A percentile compares a stretch with the other conserved stretches of the same genome.
Conservation (phyloP, 2,888 invertebrate genomes). For the Trissolcus brochymenae region DNA sequence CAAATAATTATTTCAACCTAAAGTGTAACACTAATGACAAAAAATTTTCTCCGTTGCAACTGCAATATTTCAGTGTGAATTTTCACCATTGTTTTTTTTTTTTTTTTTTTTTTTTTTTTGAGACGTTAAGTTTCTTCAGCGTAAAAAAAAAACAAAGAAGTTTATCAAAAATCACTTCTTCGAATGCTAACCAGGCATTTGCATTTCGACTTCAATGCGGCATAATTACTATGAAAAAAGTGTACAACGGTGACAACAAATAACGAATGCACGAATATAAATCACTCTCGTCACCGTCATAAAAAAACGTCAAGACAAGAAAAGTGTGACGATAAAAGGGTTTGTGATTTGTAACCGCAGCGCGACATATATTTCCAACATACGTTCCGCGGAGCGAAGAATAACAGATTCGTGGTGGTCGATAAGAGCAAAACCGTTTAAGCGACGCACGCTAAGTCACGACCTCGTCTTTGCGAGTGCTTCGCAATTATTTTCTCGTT, state of each 20-base stretch:
- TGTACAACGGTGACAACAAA: conserved; percentile 29
- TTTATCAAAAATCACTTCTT: too few species aligned
- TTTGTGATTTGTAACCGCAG: conserved; percentile 53
- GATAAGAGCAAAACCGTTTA: conserved; percentile 57
- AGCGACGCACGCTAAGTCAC: conserved; percentile 48
- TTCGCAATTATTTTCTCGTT: conserved; percentile 57
- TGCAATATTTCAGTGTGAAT: too few species aligned
- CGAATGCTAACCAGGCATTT: too few species aligned
- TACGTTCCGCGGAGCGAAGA: conserved; percentile 40
- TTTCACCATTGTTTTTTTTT: too few species aligned
- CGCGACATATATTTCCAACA: conserved; percentile 51
- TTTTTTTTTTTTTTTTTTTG: too few species aligned
- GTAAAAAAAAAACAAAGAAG: too few species aligned
- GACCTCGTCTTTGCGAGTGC: conserved; percentile 49
- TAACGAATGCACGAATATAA: conserved; percentile 32
- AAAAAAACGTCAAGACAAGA: conserved; percentile 26
- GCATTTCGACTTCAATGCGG: neutral
- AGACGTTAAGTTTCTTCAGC: too few species aligned
- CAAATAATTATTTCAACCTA: too few species aligned
- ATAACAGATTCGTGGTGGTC: conserved; percentile 46
- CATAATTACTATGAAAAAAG: conserved; percentile 12
- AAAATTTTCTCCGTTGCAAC: too few species aligned
- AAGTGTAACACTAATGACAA: too few species aligned
- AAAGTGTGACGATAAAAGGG: conserved; percentile 49
- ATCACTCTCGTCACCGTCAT: conserved; percentile 39